Evolutionary conservation across 2,113 vertebrate species (phyloP).

Genomic region (Amblyopsis rosae): DNA sequence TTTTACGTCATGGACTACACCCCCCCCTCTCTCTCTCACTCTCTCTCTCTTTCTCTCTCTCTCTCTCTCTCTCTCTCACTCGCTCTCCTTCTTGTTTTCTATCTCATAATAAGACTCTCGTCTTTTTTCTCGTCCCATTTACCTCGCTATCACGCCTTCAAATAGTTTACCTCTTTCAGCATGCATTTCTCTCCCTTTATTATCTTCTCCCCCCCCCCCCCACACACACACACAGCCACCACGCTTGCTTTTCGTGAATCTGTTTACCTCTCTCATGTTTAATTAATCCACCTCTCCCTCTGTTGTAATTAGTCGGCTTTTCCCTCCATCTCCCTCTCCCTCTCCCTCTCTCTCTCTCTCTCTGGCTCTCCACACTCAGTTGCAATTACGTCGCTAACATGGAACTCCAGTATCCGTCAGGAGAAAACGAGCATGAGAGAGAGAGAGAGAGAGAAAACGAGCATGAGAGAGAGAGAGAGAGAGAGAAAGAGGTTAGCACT

Average conservation of each 20-base stretch:
- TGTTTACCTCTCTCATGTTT: conserved; percentile 29
- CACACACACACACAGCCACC: too few species aligned
- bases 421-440: background rate
- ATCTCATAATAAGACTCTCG: too few species aligned
- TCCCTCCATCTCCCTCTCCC: background rate
- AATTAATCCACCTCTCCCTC: conserved; percentile 32
- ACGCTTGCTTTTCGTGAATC: conserved; percentile 10
- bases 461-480: conserved; percentile 1
- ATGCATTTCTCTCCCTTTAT: background rate
- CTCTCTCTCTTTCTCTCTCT: too few species aligned
- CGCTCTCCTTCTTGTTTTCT: background rate
- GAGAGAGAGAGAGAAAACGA: background rate
- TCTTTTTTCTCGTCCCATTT: background rate
- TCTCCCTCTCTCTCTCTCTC: background rate
- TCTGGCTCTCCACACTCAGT: background rate
- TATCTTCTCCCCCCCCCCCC: background rate
- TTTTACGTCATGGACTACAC: too few species aligned
- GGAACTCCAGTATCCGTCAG: conserved; percentile 17
- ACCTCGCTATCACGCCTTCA: background rate
- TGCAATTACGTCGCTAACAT: conserved; percentile 2
- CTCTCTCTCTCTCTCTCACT: background rate
- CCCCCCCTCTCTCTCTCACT: too few species aligned
- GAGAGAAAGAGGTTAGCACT: background rate
- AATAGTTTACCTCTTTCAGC: background rate
- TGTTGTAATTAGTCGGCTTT: background rate